Percentiles rank a stretch among this genome's conserved stretches.
These are phyloP conservation scores for Thryonomys swinderianus DNA, from an alignment of 2,113 vertebrate genomes.

Conservation along the genomic window DNA sequence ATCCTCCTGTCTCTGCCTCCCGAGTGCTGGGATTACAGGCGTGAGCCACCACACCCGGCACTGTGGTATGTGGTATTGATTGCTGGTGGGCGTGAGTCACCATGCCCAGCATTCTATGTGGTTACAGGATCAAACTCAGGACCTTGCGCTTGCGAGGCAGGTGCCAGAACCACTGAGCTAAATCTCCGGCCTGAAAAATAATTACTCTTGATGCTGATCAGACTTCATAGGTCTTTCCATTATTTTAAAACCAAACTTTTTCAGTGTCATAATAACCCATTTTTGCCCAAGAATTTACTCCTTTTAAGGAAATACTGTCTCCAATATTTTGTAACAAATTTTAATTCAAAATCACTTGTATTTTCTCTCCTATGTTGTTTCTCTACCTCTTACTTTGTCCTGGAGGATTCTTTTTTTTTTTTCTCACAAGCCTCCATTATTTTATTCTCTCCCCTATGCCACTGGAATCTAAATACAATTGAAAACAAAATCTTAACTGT, in stretches of 20 bases:
- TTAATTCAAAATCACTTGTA: constrained; percentile 49
- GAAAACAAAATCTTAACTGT: neutral
- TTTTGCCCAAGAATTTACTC: constrained; percentile 43
- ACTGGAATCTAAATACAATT: constrained; percentile 46
- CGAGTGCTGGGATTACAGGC: too few relatives aligned
- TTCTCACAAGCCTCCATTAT: neutral
- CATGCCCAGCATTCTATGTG: too few relatives aligned
- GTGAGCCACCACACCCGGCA: too few relatives aligned
- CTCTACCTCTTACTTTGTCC: constrained; percentile 45
- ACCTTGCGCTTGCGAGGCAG: too few relatives aligned
- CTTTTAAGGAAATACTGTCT: constrained; percentile 18
- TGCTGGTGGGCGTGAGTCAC: too few relatives aligned
- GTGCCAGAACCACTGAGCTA: too few relatives aligned
- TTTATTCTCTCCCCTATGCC: constrained; percentile 29
- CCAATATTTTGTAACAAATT: constrained; percentile 34
- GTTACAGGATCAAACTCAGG: too few relatives aligned
- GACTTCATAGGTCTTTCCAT: neutral
- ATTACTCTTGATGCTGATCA: neutral
- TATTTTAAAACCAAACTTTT: neutral
- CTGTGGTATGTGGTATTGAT: too few relatives aligned
- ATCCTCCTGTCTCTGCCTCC: too few relatives aligned
- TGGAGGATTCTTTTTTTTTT: neutral
- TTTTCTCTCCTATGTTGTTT: neutral
- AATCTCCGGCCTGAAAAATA: too few relatives aligned
- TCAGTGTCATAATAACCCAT: neutral